A percentile compares a stretch with the other conserved stretches of the same genome.
Conservation (phyloP, 1,140 invertebrate genomes). For the Andricus grossulariae region DNA sequence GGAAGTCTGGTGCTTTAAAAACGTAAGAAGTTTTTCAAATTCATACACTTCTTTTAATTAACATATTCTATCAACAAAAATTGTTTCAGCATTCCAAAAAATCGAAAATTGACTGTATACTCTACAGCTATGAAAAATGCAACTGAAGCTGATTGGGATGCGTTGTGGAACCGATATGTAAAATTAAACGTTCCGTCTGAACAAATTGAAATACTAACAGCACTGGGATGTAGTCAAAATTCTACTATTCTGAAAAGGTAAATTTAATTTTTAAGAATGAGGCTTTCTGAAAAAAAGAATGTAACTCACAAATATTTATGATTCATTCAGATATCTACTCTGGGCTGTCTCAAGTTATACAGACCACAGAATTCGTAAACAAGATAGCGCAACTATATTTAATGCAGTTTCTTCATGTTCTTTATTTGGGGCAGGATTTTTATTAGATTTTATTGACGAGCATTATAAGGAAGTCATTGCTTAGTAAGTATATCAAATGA, state of each 20-base stretch:
- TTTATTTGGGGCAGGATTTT: neutral
- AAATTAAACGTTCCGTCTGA: constrained; percentile 84
- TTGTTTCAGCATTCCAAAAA: constrained; percentile 81
- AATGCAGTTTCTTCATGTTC: neutral
- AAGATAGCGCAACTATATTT: neutral
- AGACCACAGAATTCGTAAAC: constrained; percentile 9
- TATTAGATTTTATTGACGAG: neutral
- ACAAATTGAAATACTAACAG: constrained; percentile 78
- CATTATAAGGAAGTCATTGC: neutral
- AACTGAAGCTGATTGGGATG: constrained; percentile 85
- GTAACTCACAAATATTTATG: neutral
- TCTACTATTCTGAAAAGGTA: constrained; percentile 70
- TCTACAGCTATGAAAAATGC: constrained; percentile 86
- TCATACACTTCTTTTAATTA: constrained; percentile 18
- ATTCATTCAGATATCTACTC: neutral
- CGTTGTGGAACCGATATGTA: constrained; percentile 84
- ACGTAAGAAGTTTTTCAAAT: constrained; percentile 41
- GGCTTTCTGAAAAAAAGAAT: too few relatives aligned
- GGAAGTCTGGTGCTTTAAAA: constrained; percentile 45
- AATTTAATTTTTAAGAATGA: neutral
- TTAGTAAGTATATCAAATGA: neutral
- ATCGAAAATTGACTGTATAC: constrained; percentile 84
- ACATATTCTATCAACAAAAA: neutral
- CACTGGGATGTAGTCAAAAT: constrained; percentile 81
- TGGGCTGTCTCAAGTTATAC: neutral